phyloP scores from a whole-genome alignment of 2,888 invertebrate species.

The Microchrysa polita region DNA sequence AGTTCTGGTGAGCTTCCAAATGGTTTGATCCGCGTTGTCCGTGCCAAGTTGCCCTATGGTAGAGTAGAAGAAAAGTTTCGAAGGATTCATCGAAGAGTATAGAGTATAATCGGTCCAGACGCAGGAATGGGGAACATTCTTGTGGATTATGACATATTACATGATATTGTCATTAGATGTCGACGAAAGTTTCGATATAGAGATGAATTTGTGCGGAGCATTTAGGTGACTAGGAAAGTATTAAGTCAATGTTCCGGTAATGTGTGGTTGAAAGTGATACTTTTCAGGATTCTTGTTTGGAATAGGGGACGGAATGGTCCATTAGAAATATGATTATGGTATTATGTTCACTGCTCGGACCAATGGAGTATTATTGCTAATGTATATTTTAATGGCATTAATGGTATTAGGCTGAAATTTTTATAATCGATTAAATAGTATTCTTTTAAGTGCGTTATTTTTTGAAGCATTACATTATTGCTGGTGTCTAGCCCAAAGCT shows the following conservation, averaged over 20 bases:
- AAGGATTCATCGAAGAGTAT: constrained; percentile 20
- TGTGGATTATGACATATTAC: constrained; percentile 50
- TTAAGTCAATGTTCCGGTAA: constrained; percentile 14
- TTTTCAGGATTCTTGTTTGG: background rate
- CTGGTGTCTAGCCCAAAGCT: too few relatives aligned
- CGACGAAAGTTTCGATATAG: constrained; percentile 26
- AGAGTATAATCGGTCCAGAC: constrained; percentile 47
- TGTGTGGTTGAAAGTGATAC: constrained; percentile 35
- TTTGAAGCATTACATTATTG: too few relatives aligned
- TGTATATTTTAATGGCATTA: too few relatives aligned
- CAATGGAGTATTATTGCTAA: too few relatives aligned
- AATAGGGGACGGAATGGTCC: background rate
- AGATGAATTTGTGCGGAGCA: constrained; percentile 1
- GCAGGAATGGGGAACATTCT: constrained; percentile 45
- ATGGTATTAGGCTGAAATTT: too few relatives aligned
- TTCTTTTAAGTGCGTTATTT: too few relatives aligned
- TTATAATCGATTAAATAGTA: too few relatives aligned
- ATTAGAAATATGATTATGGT: constrained; percentile 15
- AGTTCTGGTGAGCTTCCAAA: background rate
- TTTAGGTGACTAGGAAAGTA: constrained; percentile 30
- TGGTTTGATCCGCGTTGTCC: background rate
- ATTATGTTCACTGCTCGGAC: too few relatives aligned
- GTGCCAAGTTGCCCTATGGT: background rate
- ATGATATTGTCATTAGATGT: constrained; percentile 49
- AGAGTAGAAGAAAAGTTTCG: constrained; percentile 8